Evolutionary conservation across 2,113 vertebrate species (phyloP).

Genomic region (Pachyramphus minor): DNA sequence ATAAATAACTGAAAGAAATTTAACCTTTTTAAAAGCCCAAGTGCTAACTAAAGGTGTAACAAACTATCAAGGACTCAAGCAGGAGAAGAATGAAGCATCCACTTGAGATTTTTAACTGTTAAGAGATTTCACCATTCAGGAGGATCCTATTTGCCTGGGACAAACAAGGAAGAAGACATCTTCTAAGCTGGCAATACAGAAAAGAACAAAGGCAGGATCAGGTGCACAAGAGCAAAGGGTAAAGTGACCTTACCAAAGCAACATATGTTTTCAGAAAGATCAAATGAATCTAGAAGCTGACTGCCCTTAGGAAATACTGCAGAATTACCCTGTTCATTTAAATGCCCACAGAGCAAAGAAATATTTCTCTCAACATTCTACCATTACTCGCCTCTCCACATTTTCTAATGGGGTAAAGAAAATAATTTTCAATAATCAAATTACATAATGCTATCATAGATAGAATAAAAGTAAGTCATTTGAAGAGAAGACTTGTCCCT

Average conservation of each 20-base stretch:
- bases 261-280: background rate
- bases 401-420: background rate
- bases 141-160: background rate
- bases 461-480: background rate
- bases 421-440: background rate
- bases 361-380: background rate
- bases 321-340: background rate
- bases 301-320: background rate
- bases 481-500: background rate
- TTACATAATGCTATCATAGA: background rate
- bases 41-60: background rate
- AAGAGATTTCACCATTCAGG: background rate
- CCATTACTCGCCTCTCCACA: background rate
- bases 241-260: slow-evolving; percentile 18
- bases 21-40: background rate
- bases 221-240: slow-evolving; percentile 9
- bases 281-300: background rate
- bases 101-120: background rate
- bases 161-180: background rate
- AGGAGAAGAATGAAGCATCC: accelerated
- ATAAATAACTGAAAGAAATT: background rate
- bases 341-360: background rate
- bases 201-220: slow-evolving; percentile 29
- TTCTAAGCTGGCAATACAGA: background rate
- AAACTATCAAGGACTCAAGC: background rate